Evolutionary conservation across 2,113 vertebrate genomes (phyloP), one percentile per base, ranked within the genome.

Genomic region (Athene noctua): DNA sequence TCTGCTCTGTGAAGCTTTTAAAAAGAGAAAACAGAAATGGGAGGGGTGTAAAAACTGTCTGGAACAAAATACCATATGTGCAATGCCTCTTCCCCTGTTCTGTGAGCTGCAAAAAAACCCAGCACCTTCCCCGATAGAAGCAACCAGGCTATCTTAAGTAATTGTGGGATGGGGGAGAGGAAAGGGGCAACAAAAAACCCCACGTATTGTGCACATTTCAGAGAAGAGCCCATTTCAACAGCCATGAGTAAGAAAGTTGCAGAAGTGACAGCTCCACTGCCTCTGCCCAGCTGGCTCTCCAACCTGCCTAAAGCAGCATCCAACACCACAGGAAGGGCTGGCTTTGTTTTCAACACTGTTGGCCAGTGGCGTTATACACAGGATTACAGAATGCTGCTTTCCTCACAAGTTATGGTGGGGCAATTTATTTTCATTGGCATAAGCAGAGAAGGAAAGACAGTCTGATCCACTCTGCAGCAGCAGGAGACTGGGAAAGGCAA

Each of bases 51-150:
- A 90, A 66, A 77, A 75, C 46, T 13, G 17, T 59, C 67, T 86
- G 65, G 62, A 93, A 80, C 66, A 94, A 93, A 94, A 80, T 30
- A 90, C 65, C 36, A 2, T 81, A 93, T 62, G 62, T 51, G 47
- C 63, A 86, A 68, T 40, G 25, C 74, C 42, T 84, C 58, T 82
- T 59, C 85, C 79, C 44, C 73, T 55, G 57, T 47, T 78, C 90
- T 40, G 42, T 12, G 36, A 94, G 79, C 75, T 62, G 51, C 61
- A 61, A 61, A 86, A 94, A 75, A 80, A 91, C 95, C 92, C 44
- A 95, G 62, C 87, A 97, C 87, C 75, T 93, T 90, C 84, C 40
- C 58, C 54, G 75, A 82, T 19, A 85, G 61, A 88, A 91, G 80
- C 66, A 80, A 77, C 57, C 38, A 34, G 36, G 54, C 52, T 93